Base-by-base conservation (phyloP, 1,140 invertebrate species). In the Drosophila suzukii region DNA sequence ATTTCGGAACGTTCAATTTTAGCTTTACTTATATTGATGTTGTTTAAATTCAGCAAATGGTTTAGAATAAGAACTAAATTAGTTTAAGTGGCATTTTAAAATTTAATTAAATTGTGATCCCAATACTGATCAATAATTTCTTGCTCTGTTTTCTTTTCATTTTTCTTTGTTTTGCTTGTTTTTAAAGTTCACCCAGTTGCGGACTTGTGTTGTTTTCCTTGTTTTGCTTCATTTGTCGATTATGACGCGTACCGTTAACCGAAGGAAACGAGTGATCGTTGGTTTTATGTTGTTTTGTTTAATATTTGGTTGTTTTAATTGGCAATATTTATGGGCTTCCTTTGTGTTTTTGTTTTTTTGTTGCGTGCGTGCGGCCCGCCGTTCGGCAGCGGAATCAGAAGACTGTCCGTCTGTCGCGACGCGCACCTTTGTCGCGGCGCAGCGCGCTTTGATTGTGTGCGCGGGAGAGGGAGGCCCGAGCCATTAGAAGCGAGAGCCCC, bases 321-420 rank as follows among this genome's bases (percentile, higher is more conserved):
- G 24, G 39, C 43, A 41, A 70, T 71, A 65, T 60, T 44, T 10
- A 70, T 56, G 58, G 71, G 54, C 12, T 63, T 38, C 39, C 55
- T 53, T 73, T 61, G 46, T 79, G 20, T 20, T 20, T 20, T 20
- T 20, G 20, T 20, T 60, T 55, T 55, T 60, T 39, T 53, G 32
- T 77, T 66, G 84, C 81, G 84, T 81, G 80, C 80, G 79, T 77
- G 67, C 66, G 82, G 66, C 66, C 85, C 75, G 81, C 84, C 61
- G 79, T 83, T 51, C 61, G 80, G 76, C 71, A 82, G 83, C 83
- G 86, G 79, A 86, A 86, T 79, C 83, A 88, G 84, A 88, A 88
- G 83, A 88, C 83, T 86, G 82, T 68, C 66, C 67, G 83, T 89
- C 84, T 67, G 83, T 79, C 83, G 81, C 76, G 76, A 68, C 72